phyloP scores from a whole-genome alignment of 1,140 invertebrate species.

The Drosophila azteca region DNA sequence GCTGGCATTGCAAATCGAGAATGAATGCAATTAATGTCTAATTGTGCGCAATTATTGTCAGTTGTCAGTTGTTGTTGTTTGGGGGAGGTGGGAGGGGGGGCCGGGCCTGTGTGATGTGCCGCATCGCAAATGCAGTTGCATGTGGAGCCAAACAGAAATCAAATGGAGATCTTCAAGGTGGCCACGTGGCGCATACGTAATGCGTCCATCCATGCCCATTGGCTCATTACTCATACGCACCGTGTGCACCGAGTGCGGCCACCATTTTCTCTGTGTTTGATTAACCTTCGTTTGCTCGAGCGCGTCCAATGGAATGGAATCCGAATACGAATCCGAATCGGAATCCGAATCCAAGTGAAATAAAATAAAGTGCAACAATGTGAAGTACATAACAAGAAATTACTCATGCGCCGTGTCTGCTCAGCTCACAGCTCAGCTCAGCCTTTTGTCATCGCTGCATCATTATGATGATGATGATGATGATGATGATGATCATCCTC shows the following conservation, averaged over 20 bases:
- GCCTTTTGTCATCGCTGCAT: constrained; percentile 48
- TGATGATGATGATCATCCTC: background rate
- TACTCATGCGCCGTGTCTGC: constrained; percentile 62
- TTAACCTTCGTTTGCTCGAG: constrained; percentile 66
- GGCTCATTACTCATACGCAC: constrained; percentile 73
- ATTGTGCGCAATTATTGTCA: constrained; percentile 77
- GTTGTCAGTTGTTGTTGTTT: constrained; percentile 32
- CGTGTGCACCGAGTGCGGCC: constrained; percentile 20
- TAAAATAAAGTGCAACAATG: constrained; percentile 17
- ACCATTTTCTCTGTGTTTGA: constrained; percentile 27
- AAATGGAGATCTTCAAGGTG: constrained; percentile 41
- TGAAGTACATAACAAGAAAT: constrained; percentile 30
- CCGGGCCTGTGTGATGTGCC: constrained; percentile 27
- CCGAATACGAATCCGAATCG: too few species aligned
- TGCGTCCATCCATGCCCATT: constrained; percentile 1
- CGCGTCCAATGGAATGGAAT: constrained; percentile 29
- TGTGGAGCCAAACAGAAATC: constrained; percentile 3
- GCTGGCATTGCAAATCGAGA: constrained; percentile 45
- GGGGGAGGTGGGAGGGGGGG: too few species aligned
- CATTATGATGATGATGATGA: too few species aligned
- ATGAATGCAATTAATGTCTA: constrained; percentile 80
- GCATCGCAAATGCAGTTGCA: constrained; percentile 24
- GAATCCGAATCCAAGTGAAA: background rate
- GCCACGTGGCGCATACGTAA: constrained; percentile 75
- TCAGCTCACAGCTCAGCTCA: constrained; percentile 13